Evolutionary conservation across 2,888 invertebrate genomes (phyloP).

Genomic region (Lissocephala sabroskyi): DNA sequence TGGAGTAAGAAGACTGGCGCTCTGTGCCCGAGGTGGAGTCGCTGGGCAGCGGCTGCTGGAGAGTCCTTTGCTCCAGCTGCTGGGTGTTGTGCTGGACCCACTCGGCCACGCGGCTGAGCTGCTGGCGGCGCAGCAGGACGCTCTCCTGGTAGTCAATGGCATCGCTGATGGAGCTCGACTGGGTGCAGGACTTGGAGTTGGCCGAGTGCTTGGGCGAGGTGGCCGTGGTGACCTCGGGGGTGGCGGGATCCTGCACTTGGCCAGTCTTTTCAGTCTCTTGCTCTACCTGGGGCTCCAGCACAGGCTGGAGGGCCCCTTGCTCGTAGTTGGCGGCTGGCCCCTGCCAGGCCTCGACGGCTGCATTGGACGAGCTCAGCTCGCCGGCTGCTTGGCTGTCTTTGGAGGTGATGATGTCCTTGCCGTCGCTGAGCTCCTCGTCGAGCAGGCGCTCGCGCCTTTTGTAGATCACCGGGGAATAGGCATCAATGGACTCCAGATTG

Average conservation of each 20-base stretch:
- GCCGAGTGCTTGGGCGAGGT: constrained; percentile 62
- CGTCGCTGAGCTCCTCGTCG: constrained; percentile 71
- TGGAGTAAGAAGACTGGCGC: constrained; percentile 60
- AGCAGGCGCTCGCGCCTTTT: constrained; percentile 75
- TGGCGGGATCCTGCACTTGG: not conserved
- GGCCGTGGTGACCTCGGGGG: not conserved
- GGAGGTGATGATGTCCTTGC: constrained; percentile 71
- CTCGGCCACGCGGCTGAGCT: constrained; percentile 81
- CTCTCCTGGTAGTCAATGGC: constrained; percentile 70
- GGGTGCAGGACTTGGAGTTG: constrained; percentile 58
- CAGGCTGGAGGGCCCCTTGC: constrained; percentile 44
- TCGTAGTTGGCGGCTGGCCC: constrained; percentile 40
- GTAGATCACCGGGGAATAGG: constrained; percentile 81
- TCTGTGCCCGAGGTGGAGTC: constrained; percentile 57
- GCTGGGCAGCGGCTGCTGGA: constrained; percentile 42
- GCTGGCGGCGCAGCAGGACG: constrained; percentile 77
- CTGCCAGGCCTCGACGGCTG: constrained; percentile 58
- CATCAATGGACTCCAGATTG: constrained; percentile 78
- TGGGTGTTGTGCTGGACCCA: constrained; percentile 82
- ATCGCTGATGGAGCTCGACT: constrained; percentile 69
- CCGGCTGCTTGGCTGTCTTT: constrained; percentile 54
- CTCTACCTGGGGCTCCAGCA: constrained; percentile 52
- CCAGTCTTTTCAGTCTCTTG: constrained; percentile 40
- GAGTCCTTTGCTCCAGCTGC: constrained; percentile 70
- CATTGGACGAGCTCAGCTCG: constrained; percentile 28